These are phyloP conservation scores for Thalassaphorura encarpata DNA, from an alignment of 1,140 invertebrate species.

Conservation along the genomic window DNA sequence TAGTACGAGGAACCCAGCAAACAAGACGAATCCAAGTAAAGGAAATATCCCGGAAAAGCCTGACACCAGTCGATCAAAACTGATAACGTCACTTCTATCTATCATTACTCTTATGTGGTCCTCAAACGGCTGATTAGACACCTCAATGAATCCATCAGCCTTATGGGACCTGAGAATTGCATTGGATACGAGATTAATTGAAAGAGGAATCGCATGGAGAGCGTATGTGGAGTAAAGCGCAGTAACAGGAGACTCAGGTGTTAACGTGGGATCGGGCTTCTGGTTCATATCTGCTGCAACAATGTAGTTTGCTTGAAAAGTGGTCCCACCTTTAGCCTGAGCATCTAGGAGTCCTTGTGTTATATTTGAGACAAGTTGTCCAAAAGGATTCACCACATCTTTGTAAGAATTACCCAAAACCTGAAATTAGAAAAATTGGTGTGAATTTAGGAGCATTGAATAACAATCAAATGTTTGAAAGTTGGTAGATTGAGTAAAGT, in stretches of 20 bases:
- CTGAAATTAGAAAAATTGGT: too few relatives aligned
- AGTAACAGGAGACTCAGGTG: too few relatives aligned
- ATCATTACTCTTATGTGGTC: constrained; percentile 4
- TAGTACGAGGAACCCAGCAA: constrained; percentile 61
- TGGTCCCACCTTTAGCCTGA: constrained; percentile 11
- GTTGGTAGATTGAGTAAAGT: too few relatives aligned
- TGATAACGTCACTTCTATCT: constrained; percentile 20
- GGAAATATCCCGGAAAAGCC: constrained; percentile 24
- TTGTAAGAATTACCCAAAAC: too few relatives aligned
- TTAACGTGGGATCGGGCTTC: constrained; percentile 40
- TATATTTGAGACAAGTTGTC: too few relatives aligned
- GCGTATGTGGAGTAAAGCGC: too few relatives aligned
- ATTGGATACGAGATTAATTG: constrained; percentile 48
- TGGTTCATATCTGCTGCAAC: constrained; percentile 22
- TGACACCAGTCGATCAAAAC: constrained; percentile 11
- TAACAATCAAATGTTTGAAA: too few relatives aligned
- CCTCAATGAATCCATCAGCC: constrained; percentile 44
- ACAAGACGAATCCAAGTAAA: constrained; percentile 43
- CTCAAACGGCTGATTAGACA: constrained; percentile 56
- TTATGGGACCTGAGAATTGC: constrained; percentile 40
- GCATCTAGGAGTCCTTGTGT: too few relatives aligned
- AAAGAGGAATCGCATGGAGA: constrained; percentile 56
- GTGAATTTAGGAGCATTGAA: too few relatives aligned
- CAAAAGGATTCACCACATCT: too few relatives aligned
- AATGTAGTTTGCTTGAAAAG: constrained; percentile 24